Percentiles rank a stretch among this genome's conserved stretches.
Evolutionary conservation across 2,797 vertebrate genomes (phyloP).

Genomic region (Gadopsis marmoratus): DNA sequence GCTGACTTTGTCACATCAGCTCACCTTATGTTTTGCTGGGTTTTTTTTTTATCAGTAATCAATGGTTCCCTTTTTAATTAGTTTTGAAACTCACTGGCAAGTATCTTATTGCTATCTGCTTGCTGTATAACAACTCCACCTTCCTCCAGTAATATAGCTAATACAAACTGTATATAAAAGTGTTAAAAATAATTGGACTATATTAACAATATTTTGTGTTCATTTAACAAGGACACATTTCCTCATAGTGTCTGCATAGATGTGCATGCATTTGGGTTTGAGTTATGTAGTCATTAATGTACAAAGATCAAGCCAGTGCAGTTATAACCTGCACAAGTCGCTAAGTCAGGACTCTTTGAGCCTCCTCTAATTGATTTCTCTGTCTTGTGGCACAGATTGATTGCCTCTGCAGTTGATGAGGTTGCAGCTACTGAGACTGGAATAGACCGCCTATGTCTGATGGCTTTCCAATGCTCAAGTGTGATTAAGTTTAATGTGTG

Average conservation of each 20-base stretch:
- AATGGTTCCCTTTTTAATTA: background rate
- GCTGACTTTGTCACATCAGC: background rate
- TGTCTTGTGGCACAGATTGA: conserved; percentile 69
- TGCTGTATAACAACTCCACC: background rate
- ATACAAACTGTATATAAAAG: background rate
- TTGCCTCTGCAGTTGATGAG: conserved; percentile 67
- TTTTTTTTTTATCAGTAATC: background rate
- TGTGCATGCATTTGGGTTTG: conserved; percentile 5
- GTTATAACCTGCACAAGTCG: conserved; percentile 57
- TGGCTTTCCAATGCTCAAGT: conserved; percentile 58
- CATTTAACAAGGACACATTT: background rate
- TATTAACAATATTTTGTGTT: background rate
- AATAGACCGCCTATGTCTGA: conserved; percentile 50
- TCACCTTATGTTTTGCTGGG: background rate
- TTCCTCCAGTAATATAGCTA: background rate
- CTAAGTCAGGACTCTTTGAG: conserved; percentile 69
- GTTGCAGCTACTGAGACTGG: conserved; percentile 60
- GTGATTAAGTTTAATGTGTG: conserved; percentile 69
- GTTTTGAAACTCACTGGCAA: background rate
- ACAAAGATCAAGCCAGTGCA: conserved; percentile 46
- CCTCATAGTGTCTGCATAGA: background rate
- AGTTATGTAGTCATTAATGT: conserved; percentile 55
- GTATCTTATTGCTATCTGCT: background rate
- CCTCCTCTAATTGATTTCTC: conserved; percentile 73
- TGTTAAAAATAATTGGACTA: background rate